phyloP scores from a whole-genome alignment of 2,113 vertebrate genomes.

The Scatophagus argus region DNA sequence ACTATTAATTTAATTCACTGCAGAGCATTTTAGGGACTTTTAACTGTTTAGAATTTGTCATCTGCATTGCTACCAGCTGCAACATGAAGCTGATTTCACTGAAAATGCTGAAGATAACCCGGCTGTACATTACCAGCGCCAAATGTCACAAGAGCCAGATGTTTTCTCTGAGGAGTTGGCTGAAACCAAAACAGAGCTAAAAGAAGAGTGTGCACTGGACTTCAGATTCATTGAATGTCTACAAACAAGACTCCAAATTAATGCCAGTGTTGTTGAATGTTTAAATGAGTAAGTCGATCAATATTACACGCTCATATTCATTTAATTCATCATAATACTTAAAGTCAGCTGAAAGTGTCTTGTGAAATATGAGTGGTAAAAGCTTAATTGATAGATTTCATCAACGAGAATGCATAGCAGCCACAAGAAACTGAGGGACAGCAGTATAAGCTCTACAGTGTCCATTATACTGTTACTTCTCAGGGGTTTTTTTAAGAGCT shows the following conservation, averaged over 20 bases:
- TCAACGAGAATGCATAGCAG: background rate
- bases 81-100: background rate
- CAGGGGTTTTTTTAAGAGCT: background rate
- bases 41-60: background rate
- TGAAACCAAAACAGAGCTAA: background rate
- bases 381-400: background rate
- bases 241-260: no score
- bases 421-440: background rate
- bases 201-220: background rate
- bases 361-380: background rate
- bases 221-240: background rate
- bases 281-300: background rate
- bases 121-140: background rate
- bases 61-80: background rate
- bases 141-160: background rate
- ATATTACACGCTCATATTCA: no score
- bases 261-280: background rate
- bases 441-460: background rate
- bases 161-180: background rate
- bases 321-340: background rate
- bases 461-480: background rate
- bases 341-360: background rate
- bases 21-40: no score
- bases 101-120: background rate
- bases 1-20: no score